Evolutionary conservation across 2,888 invertebrate species (phyloP), one percentile per base, ranked within the genome.

Genomic region (Leistus spinibarbis): DNA sequence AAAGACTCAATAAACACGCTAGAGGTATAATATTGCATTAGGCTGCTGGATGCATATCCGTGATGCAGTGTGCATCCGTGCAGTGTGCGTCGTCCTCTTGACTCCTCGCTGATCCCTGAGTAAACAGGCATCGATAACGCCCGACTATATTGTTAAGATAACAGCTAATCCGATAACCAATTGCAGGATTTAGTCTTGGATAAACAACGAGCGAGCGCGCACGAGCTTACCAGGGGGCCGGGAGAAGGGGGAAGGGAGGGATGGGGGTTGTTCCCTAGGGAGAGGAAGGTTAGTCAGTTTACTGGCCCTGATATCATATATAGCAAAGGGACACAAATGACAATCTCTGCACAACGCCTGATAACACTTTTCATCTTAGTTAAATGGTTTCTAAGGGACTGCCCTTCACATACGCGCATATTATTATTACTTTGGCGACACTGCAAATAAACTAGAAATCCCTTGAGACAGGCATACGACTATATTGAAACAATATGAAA

Each of bases 161-260:
- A 86, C 23, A 82, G 83, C 81, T 85, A 86, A 86, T 86, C 86
- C 86, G 86, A 85, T 86, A 85, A 85, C 84, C 85, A 85, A 85
- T 86, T 85, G 84, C 85, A 82, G 81, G 80, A 70, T 76, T 76
- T 76, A 76, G 79, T 82, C 82, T 81, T 81, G 83, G 83, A 84
- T 85, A 85, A 84, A 85, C 84, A 60, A 3, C 13, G 54, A 54
- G 84, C 74, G 76, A 77, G 78, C 76, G 76, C 77, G 78, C 78
- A 79, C 78, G 78, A 79, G 77, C 79, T n/a, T n/a, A n/a, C 77
- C 76, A 76, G 78, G 76, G 69, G 73, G 64, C 54, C 19, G 64
- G 63, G 23, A 57, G 69, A 7, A 24, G 65, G n/a, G 74, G 62
- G 73, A 60, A 9, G 23, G 54, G 24, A 24, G 62, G 16, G 22